Evolutionary conservation across 1,140 invertebrate species (phyloP), one percentile per base, ranked within the genome.

Genomic region (Drosophila athabasca): DNA sequence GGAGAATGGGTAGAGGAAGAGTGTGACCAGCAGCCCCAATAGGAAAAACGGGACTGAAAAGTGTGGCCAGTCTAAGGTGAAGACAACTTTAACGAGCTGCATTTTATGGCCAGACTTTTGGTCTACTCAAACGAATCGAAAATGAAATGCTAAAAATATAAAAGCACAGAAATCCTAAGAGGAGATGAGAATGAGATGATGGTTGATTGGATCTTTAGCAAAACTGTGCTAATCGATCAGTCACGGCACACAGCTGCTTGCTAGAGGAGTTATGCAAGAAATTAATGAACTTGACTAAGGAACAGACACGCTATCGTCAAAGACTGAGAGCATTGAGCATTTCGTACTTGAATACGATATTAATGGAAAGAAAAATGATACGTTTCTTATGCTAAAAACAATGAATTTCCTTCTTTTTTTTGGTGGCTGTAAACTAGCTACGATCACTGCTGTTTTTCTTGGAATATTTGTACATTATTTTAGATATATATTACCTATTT

Each of bases 171-270:
- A 48, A 13, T 13, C 19, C 1, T 19, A 19, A 1, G 17, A 19
- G 17, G 17, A 19, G 17, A 19, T 19, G 17, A 19, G 17, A 19
- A 19, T 19, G 17, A 19, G 31, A 35, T 35, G 8, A 3, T 48
- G 22, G 49, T 61, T 52, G 48, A 46, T 71, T 60, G 53, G 15
- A 60, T 52, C 22, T 71, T 71, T 71, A 41, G 48, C 49, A 41
- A 13, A n/a, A 49, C 9, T 6, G n/a, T 31, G 55, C 24, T 71
- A 71, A 71, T 71, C 53, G 41, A 43, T 11, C 2, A 46, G 55
- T 46, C 55, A 71, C 29, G 45, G 41, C 55, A 71, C 29, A 39
- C 41, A 50, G 35, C 35, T 39, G 35, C 11, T 41, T 24, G 41
- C 15, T 41, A 17, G 3, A 7, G 13, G 26, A 52, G 35, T 71